phyloP scores from a whole-genome alignment of 2,888 invertebrate genomes.

The Mythimna pallens region DNA sequence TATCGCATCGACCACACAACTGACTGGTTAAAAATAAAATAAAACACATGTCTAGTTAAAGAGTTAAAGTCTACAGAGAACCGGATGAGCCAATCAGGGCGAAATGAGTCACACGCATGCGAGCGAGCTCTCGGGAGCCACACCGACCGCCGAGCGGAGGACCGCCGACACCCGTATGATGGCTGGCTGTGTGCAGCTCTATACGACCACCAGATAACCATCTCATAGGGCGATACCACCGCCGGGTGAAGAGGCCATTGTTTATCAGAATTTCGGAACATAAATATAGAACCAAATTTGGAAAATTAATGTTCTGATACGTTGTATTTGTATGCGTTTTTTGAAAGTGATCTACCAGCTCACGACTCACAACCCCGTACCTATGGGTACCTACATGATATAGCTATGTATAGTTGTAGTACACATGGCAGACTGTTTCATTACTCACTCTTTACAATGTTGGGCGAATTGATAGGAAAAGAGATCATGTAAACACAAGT shows the following conservation, averaged over 20 bases:
- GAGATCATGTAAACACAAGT: neutral
- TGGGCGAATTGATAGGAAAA: neutral
- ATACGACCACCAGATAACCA: conserved; percentile 58
- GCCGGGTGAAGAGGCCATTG: conserved; percentile 58
- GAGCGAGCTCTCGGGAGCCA: conserved; percentile 72
- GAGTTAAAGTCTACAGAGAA: conserved; percentile 83
- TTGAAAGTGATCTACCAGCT: conserved; percentile 33
- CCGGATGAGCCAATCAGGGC: conserved; percentile 88
- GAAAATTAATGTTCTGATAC: neutral
- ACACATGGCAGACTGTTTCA: conserved; percentile 62
- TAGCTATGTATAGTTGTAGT: too few relatives aligned
- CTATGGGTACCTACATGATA: too few relatives aligned
- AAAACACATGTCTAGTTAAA: conserved; percentile 74
- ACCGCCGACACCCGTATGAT: conserved; percentile 72
- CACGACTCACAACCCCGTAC: neutral
- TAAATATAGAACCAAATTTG: conserved; percentile 12
- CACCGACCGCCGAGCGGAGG: conserved; percentile 68
- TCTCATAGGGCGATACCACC: conserved; percentile 37
- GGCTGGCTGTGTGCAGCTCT: conserved; percentile 46
- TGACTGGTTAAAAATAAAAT: conserved; percentile 58
- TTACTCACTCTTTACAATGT: conserved; percentile 68
- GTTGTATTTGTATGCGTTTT: neutral
- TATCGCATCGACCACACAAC: conserved; percentile 56
- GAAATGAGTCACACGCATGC: conserved; percentile 83
- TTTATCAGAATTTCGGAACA: conserved; percentile 40